Evolutionary conservation across 2,888 invertebrate species (phyloP).

Genomic region (Melanotus villosus): DNA sequence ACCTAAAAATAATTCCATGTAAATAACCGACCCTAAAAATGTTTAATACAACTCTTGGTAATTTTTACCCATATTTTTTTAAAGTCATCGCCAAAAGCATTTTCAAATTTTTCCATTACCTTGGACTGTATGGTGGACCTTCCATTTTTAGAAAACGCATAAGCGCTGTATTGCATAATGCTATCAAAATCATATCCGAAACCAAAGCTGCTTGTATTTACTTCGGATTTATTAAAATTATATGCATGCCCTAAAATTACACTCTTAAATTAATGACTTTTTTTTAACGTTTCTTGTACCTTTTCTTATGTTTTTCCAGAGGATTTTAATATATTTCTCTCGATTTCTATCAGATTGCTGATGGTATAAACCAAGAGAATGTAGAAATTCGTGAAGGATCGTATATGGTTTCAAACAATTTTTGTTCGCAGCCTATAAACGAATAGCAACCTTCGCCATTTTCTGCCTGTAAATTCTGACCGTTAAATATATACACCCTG

Average conservation of each 20-base stretch:
- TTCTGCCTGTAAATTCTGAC: neutral
- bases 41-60: too few relatives aligned
- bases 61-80: too few relatives aligned
- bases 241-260: neutral
- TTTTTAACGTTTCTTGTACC: too few relatives aligned
- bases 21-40: too few relatives aligned
- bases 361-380: slow-evolving; percentile 86
- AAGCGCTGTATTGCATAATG: slow-evolving; percentile 81
- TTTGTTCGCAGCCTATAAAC: neutral
- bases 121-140: slow-evolving; percentile 76
- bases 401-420: neutral
- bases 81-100: too few relatives aligned
- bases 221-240: slow-evolving; percentile 74
- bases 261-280: too few relatives aligned
- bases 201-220: slow-evolving; percentile 76
- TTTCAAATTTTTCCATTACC: neutral
- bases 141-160: slow-evolving; percentile 79
- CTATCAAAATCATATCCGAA: slow-evolving; percentile 80
- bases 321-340: slow-evolving; percentile 81
- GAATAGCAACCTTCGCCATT: neutral
- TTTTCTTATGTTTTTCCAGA: slow-evolving; percentile 80
- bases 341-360: slow-evolving; percentile 86
- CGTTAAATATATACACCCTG: too few relatives aligned
- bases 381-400: slow-evolving; percentile 88
- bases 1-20: too few relatives aligned